These are phyloP conservation scores for Lordiphosa fenestrarum DNA, from an alignment of 2,888 invertebrate species.

Conservation along the genomic window DNA sequence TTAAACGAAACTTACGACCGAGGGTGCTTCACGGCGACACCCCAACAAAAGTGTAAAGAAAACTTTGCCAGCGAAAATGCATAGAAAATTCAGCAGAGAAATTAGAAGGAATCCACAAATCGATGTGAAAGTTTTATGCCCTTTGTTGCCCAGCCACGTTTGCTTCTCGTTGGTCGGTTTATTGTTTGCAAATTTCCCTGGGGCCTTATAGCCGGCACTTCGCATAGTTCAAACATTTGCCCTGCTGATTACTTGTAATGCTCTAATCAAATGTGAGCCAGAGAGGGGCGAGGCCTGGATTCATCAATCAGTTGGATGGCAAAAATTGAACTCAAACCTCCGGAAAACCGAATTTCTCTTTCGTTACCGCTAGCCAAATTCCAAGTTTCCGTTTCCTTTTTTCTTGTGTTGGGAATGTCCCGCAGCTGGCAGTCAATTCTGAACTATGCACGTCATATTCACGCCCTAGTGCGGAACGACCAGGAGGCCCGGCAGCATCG, in stretches of 20 bases:
- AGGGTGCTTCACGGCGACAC: constrained; percentile 32
- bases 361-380: constrained; percentile 26
- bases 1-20: constrained; percentile 25
- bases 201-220: constrained; percentile 43
- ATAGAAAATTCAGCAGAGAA: constrained; percentile 37
- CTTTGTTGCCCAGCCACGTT: constrained; percentile 4
- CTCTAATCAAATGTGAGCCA: constrained; percentile 51
- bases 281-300: constrained; percentile 18
- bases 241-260: constrained; percentile 63
- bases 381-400: constrained; percentile 16
- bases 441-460: background rate
- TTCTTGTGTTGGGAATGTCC: constrained; percentile 17
- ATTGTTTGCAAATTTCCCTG: constrained; percentile 64
- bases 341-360: background rate
- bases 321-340: constrained; percentile 29
- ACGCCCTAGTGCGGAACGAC: constrained; percentile 1
- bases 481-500: background rate
- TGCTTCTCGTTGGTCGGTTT: constrained; percentile 24
- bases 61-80: constrained; percentile 33
- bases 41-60: constrained; percentile 6
- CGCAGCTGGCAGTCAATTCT: constrained; percentile 17
- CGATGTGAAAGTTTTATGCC: constrained; percentile 33
- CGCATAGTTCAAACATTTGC: constrained; percentile 57
- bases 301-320: constrained; percentile 39
- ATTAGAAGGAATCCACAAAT: constrained; percentile 41